Evolutionary conservation across 2,797 vertebrate species (phyloP).

Genomic region (Hirundo rustica): DNA sequence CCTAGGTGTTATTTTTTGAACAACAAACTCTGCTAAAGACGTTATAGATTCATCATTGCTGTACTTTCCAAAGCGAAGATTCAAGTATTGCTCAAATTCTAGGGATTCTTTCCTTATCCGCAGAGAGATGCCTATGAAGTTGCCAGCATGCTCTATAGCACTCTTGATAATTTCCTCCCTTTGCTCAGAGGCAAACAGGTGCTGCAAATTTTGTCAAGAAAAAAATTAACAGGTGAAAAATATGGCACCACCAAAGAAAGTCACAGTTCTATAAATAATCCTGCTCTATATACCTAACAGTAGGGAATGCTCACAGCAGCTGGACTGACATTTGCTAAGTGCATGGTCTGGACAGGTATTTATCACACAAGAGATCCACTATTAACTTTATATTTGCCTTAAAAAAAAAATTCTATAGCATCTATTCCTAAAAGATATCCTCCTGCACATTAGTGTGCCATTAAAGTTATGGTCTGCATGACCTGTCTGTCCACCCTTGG

Average conservation of each 20-base stretch:
- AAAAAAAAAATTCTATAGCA: background rate
- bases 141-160: slow-evolving; percentile 96
- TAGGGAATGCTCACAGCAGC: background rate
- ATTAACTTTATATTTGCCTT: background rate
- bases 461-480: background rate
- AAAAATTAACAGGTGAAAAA: background rate
- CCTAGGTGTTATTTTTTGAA: slow-evolving; percentile 94
- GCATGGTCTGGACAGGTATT: background rate
- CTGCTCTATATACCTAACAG: background rate
- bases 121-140: slow-evolving; percentile 92
- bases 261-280: background rate
- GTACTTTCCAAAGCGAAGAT: slow-evolving; percentile 94
- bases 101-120: slow-evolving; percentile 90
- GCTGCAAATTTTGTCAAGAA: slow-evolving; percentile 77
- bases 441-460: background rate
- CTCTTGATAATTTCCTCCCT: slow-evolving; percentile 96
- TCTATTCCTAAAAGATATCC: background rate
- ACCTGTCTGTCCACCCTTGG: background rate
- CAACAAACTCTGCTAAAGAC: slow-evolving; percentile 96
- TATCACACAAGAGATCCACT: background rate
- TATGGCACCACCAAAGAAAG: background rate
- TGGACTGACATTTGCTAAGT: background rate
- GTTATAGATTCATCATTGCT: slow-evolving; percentile 95
- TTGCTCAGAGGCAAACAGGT: slow-evolving; percentile 95
- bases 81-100: slow-evolving; percentile 88